Percentiles rank a stretch among this genome's conserved stretches.
Conservation (phyloP, 2,888 invertebrate genomes). For the Synanthedon vespiformis region DNA sequence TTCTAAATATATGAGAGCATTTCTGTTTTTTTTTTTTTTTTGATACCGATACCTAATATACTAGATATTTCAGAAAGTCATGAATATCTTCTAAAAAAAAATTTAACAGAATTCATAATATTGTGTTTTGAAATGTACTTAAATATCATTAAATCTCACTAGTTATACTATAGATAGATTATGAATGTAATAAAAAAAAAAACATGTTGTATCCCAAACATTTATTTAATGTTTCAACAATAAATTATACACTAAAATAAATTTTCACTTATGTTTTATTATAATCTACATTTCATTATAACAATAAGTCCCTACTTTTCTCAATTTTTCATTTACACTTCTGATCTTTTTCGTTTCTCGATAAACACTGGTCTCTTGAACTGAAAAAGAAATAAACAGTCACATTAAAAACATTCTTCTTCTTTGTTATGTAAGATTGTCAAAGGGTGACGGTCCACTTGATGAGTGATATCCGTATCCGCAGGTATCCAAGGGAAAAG, state of each 20-base stretch:
- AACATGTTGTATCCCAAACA: slow-evolving; percentile 52
- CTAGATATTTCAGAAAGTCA: no score
- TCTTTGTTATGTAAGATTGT: no score
- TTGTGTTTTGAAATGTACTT: not conserved
- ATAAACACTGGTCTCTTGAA: slow-evolving; percentile 67
- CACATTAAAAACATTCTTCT: no score
- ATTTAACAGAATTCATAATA: not conserved
- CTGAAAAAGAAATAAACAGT: slow-evolving; percentile 66
- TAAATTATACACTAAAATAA: slow-evolving; percentile 41
- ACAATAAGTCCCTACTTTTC: not conserved
- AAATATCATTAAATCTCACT: not conserved
- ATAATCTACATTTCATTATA: slow-evolving; percentile 7
- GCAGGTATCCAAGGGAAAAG: no score
- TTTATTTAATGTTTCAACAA: slow-evolving; percentile 58
- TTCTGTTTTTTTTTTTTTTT: no score
- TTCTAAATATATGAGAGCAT: no score
- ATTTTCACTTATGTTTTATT: slow-evolving; percentile 26
- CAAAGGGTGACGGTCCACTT: no score
- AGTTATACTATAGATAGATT: not conserved
- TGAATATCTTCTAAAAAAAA: no score
- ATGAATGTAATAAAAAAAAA: slow-evolving; percentile 32
- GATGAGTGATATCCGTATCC: no score
- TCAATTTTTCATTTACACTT: slow-evolving; percentile 64
- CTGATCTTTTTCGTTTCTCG: slow-evolving; percentile 82
- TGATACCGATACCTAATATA: no score